phyloP scores from a whole-genome alignment of 2,113 vertebrate genomes.

The Murina feae region DNA sequence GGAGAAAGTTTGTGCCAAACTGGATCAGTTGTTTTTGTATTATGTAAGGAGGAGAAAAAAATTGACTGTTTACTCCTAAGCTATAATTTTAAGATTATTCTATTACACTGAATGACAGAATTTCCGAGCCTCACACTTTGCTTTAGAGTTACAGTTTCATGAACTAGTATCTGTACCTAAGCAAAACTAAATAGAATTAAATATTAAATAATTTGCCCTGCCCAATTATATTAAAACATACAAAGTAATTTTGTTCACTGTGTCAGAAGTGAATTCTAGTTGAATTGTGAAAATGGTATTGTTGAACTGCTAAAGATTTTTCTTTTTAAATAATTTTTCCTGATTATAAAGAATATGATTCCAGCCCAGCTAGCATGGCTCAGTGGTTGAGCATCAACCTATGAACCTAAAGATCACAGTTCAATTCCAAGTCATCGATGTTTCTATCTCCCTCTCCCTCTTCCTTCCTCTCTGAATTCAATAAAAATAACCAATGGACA shows the following conservation, averaged over 20 bases:
- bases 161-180: conserved; percentile 13
- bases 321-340: conserved; percentile 19
- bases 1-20: conserved; percentile 60
- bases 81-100: conserved; percentile 41
- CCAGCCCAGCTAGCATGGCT: neutral
- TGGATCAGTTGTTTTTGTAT: conserved; percentile 58
- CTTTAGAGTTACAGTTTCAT: conserved; percentile 21
- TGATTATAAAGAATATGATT: neutral
- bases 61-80: conserved; percentile 46
- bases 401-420: too few species aligned
- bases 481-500: too few species aligned
- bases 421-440: too few species aligned
- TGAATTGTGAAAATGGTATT: neutral
- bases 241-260: neutral
- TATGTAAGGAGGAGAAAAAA: conserved; percentile 46
- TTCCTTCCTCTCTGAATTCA: too few species aligned
- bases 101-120: conserved; percentile 36
- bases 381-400: too few species aligned
- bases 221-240: neutral
- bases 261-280: conserved; percentile 5
- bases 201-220: conserved; percentile 36
- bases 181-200: conserved; percentile 27
- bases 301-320: neutral
- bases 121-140: neutral
- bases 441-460: too few species aligned